phyloP scores from a whole-genome alignment of 2,888 invertebrate genomes.

The Latheticus oryzae region DNA sequence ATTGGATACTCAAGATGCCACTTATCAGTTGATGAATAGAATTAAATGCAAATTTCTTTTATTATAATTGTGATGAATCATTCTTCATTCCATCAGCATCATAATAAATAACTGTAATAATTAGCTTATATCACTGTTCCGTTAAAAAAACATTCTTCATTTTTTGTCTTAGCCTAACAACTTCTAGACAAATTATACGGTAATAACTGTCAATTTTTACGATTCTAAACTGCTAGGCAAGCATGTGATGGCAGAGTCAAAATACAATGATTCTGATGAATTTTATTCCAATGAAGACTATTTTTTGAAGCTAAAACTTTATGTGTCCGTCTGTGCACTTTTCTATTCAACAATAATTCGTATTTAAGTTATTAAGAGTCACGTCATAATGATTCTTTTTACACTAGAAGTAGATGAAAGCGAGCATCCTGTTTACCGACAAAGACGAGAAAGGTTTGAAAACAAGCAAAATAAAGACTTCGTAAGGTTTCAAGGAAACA shows the following conservation, averaged over 20 bases:
- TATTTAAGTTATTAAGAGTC: no score
- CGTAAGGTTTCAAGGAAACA: constrained; percentile 49
- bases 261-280: no score
- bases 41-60: constrained; percentile 27
- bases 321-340: no score
- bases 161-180: not conserved
- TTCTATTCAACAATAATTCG: no score
- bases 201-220: no score
- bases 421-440: constrained; percentile 37
- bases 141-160: constrained; percentile 7
- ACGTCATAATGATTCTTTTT: no score
- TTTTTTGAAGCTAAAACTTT: no score
- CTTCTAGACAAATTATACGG: not conserved
- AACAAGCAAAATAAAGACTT: constrained; percentile 34
- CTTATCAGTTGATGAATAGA: constrained; percentile 11
- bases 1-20: no score
- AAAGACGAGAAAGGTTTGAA: constrained; percentile 27
- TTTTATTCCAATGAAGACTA: no score
- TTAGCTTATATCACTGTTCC: constrained; percentile 1
- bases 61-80: no score
- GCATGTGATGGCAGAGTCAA: no score
- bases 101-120: constrained; percentile 25
- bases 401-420: constrained; percentile 1
- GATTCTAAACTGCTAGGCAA: no score
- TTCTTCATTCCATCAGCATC: constrained; percentile 3